These are phyloP conservation scores for Eupithecia subumbrata DNA, from an alignment of 2,888 invertebrate genomes.

Conservation along the genomic window DNA sequence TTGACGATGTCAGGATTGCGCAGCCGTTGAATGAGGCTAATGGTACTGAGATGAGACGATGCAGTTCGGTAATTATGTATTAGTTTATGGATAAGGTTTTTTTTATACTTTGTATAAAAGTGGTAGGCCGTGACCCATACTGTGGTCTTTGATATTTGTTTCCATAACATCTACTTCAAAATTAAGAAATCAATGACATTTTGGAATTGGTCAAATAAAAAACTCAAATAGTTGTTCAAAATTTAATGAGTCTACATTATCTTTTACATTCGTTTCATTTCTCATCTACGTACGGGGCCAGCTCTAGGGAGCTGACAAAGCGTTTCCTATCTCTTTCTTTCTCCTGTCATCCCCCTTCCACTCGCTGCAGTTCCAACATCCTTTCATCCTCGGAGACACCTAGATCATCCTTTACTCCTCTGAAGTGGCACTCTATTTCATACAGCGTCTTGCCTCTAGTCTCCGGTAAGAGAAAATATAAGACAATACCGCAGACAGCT, in stretches of 20 bases:
- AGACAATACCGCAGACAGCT: conserved; percentile 81
- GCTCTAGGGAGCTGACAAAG: conserved; percentile 58
- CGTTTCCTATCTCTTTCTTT: conserved; percentile 54
- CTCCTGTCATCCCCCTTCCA: conserved; percentile 70
- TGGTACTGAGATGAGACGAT: conserved; percentile 57
- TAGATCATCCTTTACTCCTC: conserved; percentile 56
- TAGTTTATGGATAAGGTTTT: conserved; percentile 42
- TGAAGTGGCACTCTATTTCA: conserved; percentile 86
- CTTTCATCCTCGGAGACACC: conserved; percentile 61
- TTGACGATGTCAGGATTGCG: conserved; percentile 56
- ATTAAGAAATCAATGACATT: not conserved
- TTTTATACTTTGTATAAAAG: conserved; percentile 44
- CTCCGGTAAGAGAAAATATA: conserved; percentile 86
- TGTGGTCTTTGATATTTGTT: conserved; percentile 33
- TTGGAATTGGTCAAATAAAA: conserved; percentile 10
- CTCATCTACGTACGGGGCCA: conserved; percentile 56
- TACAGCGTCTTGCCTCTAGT: conserved; percentile 87
- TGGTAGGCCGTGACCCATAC: conserved; percentile 39
- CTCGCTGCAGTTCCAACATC: conserved; percentile 70
- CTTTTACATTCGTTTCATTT: conserved; percentile 28
- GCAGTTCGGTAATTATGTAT: conserved; percentile 73
- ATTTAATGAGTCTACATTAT: conserved; percentile 1
- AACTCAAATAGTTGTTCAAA: not conserved
- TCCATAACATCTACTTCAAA: not conserved
- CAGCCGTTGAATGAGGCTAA: conserved; percentile 63